Base-by-base conservation (phyloP, 2,888 invertebrate species). In the Trichogramma dendrolimi region DNA sequence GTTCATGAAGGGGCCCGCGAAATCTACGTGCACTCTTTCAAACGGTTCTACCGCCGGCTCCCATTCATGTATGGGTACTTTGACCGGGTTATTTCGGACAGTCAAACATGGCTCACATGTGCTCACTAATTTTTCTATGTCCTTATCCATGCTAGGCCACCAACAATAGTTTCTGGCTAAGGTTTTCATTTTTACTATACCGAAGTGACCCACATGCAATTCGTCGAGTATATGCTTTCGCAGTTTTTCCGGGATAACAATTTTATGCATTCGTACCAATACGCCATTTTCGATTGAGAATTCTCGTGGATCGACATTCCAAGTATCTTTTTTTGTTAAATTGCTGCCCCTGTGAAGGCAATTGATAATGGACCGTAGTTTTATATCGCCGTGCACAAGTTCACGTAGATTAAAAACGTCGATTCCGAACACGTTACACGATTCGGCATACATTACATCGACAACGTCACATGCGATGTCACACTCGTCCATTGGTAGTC, bases 121-220 rank as follows among this genome's bases (percentile, higher is more conserved):
- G 7, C 61, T 56, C 5, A 47, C 54, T 7, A 62, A 5, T n/a
- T 39, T 47, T 14, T 66, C 62, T 14, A 69, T 67, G 0, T 64
- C 59, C 7, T 41, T 48, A 49, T 70, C 67, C 5, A 71, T 67
- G 40, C 57, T 51, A 40, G 60, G 62, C 71, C 70, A 72, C 60
- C 67, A 69, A 5, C 67, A 64, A 52, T 69, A 66, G 1, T 60
- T 56, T 53, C 71, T 56, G 6, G 71, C 69, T 5, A 71, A 38
- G 27, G 55, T 53, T 56, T 72, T 71, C 66, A 69, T 72, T 54
- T 67, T 69, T 2, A 66, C 64, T 8, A 71, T 66, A 2, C 71
- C 71, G 40, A 68, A 47, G 59, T 69, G 70, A 4, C 69, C 68
- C 0, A 51, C 58, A 59, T 71, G 68, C 39, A 71, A 62, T 63